Base-by-base conservation (phyloP, 2,888 invertebrate genomes). In the Pachymerium ferrugineum region DNA sequence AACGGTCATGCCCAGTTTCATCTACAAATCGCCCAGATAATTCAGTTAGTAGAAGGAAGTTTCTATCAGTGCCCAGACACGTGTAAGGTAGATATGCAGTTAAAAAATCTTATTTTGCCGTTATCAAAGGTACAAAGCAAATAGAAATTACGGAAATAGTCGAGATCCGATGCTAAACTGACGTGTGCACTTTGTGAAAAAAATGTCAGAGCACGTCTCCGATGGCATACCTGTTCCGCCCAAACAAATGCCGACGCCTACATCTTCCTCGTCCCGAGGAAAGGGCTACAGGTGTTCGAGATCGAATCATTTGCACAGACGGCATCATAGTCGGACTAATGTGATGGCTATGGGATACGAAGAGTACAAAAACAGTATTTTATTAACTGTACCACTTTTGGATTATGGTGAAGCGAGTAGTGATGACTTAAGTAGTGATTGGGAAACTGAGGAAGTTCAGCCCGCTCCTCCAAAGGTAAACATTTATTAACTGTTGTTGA, bases 341-440 rank as follows among this genome's bases (percentile, higher is more conserved):
- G 72, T 72, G 22, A 80, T 70, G 72, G 80, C 81, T 2, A 79
- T 83, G 12, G 92, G 81, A 16, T 93, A 93, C 80, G 90, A 90
- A 77, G 91, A 91, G 82, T 92, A 93, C 85, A 88, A 90, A 79
- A 89, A 87, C 79, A 90, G 72, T 70, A 25, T 75, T 29, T 47
- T 75, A 29, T 33, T 73, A 38, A 31, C 69, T 70, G 68, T 73
- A 2, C 68, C 73, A 3, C 8, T 19, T 10, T 28, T 79, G 10
- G 94, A 94, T 80, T 94, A 91, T 82, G 93, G 92, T 14, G 93
- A 93, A 80, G 91, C 92, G n/a, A 92, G 92, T 78, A 92, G 92
- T 81, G 94, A 94, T 82, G 94, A 94, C 83, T 87, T 94, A 76
- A 93, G 92, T 82, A 93, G 93, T 14, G 94, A 94, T 80, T 94